A percentile compares a stretch with the other conserved stretches of the same genome.
Conservation (phyloP, 2,113 vertebrate species). For the Seriola aureovittata region DNA sequence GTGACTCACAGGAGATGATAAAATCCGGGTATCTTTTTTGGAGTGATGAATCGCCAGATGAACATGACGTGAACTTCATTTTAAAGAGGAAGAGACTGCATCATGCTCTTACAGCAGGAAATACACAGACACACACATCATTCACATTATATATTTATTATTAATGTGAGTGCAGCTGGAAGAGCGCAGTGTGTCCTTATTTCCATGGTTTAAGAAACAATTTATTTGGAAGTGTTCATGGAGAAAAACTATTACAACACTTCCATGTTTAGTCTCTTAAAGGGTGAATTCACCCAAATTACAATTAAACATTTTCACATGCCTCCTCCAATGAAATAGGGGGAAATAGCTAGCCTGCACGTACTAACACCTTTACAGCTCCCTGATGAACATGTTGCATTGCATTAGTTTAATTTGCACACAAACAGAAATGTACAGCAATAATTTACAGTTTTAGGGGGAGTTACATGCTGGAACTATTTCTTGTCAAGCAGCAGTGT, state of each 20-base stretch:
- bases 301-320: not conserved
- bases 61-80: conserved; percentile 15
- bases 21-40: not conserved
- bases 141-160: not conserved
- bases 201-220: not conserved
- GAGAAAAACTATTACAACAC: not conserved
- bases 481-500: too few species aligned
- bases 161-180: not conserved
- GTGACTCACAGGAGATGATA: conserved; percentile 32
- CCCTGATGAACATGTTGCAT: not conserved
- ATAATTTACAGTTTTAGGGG: too few species aligned
- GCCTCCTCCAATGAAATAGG: not conserved
- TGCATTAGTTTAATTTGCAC: too few species aligned
- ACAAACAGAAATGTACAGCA: not conserved
- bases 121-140: not conserved
- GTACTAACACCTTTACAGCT: not conserved
- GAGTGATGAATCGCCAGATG: conserved; percentile 32
- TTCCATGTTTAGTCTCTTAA: not conserved
- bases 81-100: not conserved
- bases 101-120: not conserved
- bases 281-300: not conserved
- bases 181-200: not conserved
- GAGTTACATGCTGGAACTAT: too few species aligned
- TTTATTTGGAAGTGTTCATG: not conserved
- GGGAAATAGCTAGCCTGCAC: too few species aligned